These are phyloP conservation scores for Sebastes minor DNA, from an alignment of 2,797 vertebrate species.

Conservation along the genomic window DNA sequence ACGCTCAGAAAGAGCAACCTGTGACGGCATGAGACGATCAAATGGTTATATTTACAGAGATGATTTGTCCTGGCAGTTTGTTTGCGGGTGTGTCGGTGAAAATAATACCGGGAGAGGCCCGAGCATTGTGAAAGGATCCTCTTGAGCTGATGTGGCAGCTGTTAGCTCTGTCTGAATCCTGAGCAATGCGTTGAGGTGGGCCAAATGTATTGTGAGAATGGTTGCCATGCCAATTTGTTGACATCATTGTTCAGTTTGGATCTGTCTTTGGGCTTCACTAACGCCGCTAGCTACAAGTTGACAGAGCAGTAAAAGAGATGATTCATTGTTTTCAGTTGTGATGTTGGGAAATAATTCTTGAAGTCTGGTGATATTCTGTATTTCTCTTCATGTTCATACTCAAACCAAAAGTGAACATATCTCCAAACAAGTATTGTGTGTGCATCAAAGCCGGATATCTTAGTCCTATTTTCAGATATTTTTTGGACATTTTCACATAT, in stretches of 20 bases:
- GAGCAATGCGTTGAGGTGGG: not conserved
- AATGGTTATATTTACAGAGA: not conserved
- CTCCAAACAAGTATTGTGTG: not conserved
- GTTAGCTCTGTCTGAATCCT: conserved; percentile 16
- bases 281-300: not conserved
- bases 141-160: conserved; percentile 54
- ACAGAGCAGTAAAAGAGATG: not conserved
- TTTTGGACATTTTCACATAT: too few species aligned
- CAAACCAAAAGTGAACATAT: not conserved
- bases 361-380: not conserved
- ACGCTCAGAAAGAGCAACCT: not conserved
- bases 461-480: too few species aligned
- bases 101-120: not conserved
- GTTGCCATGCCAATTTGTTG: conserved; percentile 4
- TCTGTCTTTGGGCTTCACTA: not conserved
- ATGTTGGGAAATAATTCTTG: not conserved
- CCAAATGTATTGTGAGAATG: not conserved
- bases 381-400: not conserved
- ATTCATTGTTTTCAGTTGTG: not conserved
- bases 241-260: not conserved
- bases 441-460: not conserved
- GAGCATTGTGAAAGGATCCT: not conserved
- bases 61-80: not conserved
- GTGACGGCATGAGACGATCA: not conserved
- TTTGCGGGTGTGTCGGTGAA: not conserved